These are phyloP conservation scores for Brachyhypopomus gauderio DNA, from an alignment of 2,113 vertebrate species.

Conservation along the genomic window DNA sequence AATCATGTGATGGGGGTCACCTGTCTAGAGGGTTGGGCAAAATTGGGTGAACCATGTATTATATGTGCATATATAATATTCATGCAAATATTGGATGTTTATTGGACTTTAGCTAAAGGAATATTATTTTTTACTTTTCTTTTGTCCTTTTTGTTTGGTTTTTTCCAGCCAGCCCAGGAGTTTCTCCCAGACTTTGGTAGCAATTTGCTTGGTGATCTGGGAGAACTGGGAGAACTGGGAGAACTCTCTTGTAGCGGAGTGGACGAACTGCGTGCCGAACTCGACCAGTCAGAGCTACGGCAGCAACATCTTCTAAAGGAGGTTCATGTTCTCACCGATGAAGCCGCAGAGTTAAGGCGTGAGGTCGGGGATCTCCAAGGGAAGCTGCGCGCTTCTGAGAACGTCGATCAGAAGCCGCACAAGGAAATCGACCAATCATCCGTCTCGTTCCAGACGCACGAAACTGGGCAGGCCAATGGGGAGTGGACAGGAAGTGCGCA, in stretches of 20 bases:
- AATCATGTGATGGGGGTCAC: no score
- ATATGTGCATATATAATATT: no score
- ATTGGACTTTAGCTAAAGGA: no score
- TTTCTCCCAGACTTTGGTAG: slow-evolving; percentile 77
- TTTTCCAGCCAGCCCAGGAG: slow-evolving; percentile 77
- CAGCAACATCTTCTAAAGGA: slow-evolving; percentile 78
- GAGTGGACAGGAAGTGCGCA: slow-evolving; percentile 64
- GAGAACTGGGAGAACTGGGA: slow-evolving; percentile 62
- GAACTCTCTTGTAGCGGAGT: slow-evolving; percentile 74
- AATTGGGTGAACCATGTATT: no score
- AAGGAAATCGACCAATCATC: not conserved
- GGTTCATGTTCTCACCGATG: slow-evolving; percentile 66
- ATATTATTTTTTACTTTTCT: not conserved
- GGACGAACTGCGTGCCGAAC: slow-evolving; percentile 86
- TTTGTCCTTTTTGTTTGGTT: not conserved
- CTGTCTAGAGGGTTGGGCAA: no score
- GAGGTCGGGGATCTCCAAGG: slow-evolving; percentile 77
- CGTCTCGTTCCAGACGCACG: slow-evolving; percentile 58
- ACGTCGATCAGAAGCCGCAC: slow-evolving; percentile 65
- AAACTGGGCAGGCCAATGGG: slow-evolving; percentile 64
- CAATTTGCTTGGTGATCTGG: slow-evolving; percentile 75
- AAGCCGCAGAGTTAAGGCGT: slow-evolving; percentile 69
- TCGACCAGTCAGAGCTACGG: slow-evolving; percentile 86
- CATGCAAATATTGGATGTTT: no score
- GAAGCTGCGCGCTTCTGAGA: slow-evolving; percentile 69